Percentiles rank a stretch among this genome's conserved stretches.
phyloP scores from a whole-genome alignment of 2,888 invertebrate species.

The Philereme transversata region DNA sequence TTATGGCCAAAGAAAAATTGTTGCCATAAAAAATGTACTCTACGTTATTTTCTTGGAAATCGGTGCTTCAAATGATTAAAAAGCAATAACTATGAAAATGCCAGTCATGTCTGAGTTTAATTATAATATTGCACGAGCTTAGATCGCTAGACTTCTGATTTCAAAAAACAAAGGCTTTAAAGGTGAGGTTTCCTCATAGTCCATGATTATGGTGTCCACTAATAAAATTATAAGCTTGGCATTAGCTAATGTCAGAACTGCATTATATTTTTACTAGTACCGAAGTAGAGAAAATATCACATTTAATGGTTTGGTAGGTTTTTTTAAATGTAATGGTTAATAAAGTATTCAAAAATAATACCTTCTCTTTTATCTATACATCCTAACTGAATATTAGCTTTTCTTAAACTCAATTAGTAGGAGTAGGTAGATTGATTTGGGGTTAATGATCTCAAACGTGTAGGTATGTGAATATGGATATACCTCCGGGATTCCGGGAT shows the following conservation, averaged over 20 bases:
- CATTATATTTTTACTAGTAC: conserved; percentile 14
- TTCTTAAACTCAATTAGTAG: too few relatives aligned
- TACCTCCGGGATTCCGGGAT: too few relatives aligned
- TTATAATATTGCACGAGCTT: not conserved
- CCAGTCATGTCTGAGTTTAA: not conserved
- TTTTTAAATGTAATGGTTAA: conserved; percentile 25
- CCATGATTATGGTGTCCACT: conserved; percentile 5
- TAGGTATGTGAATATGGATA: too few relatives aligned
- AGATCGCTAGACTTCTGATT: not conserved
- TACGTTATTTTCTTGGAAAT: conserved; percentile 11
- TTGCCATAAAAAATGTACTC: conserved; percentile 24
- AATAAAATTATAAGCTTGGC: conserved; percentile 14
- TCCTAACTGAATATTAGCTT: too few relatives aligned
- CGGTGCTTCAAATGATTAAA: conserved; percentile 6
- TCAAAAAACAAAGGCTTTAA: too few relatives aligned
- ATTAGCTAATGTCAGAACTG: conserved; percentile 8
- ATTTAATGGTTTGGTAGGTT: conserved; percentile 18
- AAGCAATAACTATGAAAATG: not conserved
- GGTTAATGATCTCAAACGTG: too few relatives aligned
- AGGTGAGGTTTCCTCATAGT: conserved; percentile 2
- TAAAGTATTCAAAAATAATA: conserved; percentile 13
- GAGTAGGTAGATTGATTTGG: too few relatives aligned
- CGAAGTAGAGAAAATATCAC: conserved; percentile 14
- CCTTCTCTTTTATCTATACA: not conserved
- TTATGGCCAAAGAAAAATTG: conserved; percentile 35